Conservation (phyloP, 2,888 invertebrate genomes). For the Andrena dorsata region DNA sequence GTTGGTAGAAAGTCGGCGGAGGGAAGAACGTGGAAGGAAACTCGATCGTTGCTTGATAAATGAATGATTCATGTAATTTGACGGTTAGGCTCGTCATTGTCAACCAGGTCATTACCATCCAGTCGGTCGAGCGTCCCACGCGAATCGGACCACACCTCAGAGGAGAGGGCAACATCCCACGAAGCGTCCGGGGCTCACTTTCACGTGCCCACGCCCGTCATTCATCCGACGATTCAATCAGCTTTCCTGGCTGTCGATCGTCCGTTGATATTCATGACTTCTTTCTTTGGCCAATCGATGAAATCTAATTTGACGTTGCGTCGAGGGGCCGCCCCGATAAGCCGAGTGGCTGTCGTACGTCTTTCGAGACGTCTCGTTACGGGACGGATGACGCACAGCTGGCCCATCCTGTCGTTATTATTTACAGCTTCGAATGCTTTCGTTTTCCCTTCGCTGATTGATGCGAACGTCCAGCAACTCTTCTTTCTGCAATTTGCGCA, state of each 20-base stretch:
- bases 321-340: constrained; percentile 33
- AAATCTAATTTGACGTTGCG: constrained; percentile 53
- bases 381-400: background rate
- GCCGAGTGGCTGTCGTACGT: constrained; percentile 14
- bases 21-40: constrained; percentile 11
- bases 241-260: constrained; percentile 62
- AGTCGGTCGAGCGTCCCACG: constrained; percentile 65
- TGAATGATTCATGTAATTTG: constrained; percentile 62
- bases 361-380: background rate
- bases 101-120: constrained; percentile 68
- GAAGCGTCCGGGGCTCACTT: constrained; percentile 63
- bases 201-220: constrained; percentile 72
- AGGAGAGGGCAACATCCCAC: constrained; percentile 69
- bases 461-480: background rate
- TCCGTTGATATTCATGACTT: constrained; percentile 53
- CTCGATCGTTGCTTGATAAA: constrained; percentile 51
- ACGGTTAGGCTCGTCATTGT: constrained; percentile 63
- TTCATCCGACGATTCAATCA: constrained; percentile 72
- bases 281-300: constrained; percentile 46
- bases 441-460: background rate
- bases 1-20: background rate
- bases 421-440: background rate
- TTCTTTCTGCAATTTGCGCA: background rate
- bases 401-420: background rate
- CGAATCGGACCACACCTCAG: constrained; percentile 69